These are phyloP conservation scores for Nomada goodeniana DNA, from an alignment of 2,888 invertebrate species.

Conservation along the genomic window DNA sequence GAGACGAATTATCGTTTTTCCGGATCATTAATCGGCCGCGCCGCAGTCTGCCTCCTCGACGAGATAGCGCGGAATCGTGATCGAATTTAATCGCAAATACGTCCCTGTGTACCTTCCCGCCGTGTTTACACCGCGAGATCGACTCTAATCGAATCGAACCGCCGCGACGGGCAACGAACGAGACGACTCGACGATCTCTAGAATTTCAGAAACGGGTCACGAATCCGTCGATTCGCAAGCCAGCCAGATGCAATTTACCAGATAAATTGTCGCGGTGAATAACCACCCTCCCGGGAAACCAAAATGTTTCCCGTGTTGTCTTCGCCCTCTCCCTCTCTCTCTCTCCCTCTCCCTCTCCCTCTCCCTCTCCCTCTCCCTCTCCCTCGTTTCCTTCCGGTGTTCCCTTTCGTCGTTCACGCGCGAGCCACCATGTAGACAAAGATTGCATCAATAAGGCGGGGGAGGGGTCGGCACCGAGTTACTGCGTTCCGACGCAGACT, in stretches of 20 bases:
- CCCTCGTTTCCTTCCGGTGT: too few relatives aligned
- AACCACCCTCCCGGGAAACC: constrained; percentile 47
- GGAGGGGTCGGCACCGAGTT: constrained; percentile 43
- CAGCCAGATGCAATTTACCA: constrained; percentile 52
- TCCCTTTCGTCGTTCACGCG: constrained; percentile 13
- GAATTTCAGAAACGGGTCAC: constrained; percentile 57
- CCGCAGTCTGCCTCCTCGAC: constrained; percentile 34
- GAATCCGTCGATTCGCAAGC: constrained; percentile 42
- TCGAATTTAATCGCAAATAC: constrained; percentile 80
- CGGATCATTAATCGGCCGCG: constrained; percentile 69
- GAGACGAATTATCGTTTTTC: constrained; percentile 69
- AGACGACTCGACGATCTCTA: constrained; percentile 34
- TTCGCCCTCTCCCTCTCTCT: neutral
- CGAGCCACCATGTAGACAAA: neutral
- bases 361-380: too few relatives aligned
- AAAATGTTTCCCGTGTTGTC: constrained; percentile 41
- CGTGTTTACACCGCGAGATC: constrained; percentile 74
- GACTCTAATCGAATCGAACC: constrained; percentile 50
- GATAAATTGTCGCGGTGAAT: constrained; percentile 61
- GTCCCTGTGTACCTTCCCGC: constrained; percentile 68
- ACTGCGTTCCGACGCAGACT: constrained; percentile 75
- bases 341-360: too few relatives aligned
- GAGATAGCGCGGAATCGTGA: constrained; percentile 71
- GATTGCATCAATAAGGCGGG: neutral
- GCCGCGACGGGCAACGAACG: constrained; percentile 31